A percentile compares a stretch with the other conserved stretches of the same genome.
Conservation (phyloP, 2,888 invertebrate genomes). For the Orthosia gracilis region DNA sequence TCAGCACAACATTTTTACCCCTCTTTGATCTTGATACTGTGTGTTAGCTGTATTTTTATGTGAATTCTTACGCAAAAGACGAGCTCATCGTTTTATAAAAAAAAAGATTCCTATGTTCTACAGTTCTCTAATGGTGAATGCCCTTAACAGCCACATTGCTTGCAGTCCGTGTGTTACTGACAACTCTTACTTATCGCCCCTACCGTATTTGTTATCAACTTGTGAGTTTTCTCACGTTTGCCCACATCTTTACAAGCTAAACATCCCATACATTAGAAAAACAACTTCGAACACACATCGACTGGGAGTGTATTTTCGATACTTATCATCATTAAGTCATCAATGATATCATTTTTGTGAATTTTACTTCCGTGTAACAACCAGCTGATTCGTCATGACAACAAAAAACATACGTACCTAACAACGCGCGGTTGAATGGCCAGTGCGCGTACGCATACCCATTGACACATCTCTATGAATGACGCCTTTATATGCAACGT, state of each 20-base stretch:
- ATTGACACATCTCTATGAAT: constrained; percentile 88
- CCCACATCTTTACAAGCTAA: constrained; percentile 27
- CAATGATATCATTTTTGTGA: constrained; percentile 53
- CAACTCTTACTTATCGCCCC: constrained; percentile 26
- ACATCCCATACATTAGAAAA: constrained; percentile 38
- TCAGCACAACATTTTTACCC: no score
- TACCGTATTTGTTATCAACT: constrained; percentile 41
- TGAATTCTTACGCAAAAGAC: neutral
- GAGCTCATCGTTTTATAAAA: constrained; percentile 3
- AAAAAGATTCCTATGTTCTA: neutral
- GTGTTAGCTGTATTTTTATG: neutral
- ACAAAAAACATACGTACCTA: constrained; percentile 80
- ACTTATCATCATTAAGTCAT: constrained; percentile 48
- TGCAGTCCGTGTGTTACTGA: constrained; percentile 10
- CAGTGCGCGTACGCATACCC: constrained; percentile 83
- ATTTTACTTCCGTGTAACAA: constrained; percentile 61
- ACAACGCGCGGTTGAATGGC: constrained; percentile 80
- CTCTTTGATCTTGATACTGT: neutral
- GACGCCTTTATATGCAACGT: constrained; percentile 72
- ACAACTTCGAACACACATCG: constrained; percentile 21
- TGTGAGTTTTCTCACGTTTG: constrained; percentile 58
- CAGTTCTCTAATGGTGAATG: constrained; percentile 19
- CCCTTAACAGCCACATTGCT: constrained; percentile 15
- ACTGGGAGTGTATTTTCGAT: constrained; percentile 26
- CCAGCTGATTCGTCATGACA: constrained; percentile 74